Evolutionary conservation across 2,797 vertebrate species (phyloP), one percentile per base, ranked within the genome.

Genomic region (Aphelocoma californica): DNA sequence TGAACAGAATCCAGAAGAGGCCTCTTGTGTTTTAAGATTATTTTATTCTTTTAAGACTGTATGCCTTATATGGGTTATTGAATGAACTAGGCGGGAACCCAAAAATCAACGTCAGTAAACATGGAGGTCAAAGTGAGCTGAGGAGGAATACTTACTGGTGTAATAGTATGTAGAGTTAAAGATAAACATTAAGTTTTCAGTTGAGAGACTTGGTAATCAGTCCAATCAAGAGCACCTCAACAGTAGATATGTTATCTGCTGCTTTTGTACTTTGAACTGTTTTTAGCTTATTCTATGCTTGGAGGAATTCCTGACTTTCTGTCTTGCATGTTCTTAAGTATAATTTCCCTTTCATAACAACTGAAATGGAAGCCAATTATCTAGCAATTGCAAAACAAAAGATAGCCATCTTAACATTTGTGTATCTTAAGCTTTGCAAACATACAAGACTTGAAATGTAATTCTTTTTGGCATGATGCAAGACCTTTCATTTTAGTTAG

Each of bases 331-430:
- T 21, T 90, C 15, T 91, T 19, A 73, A 87, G 75, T 83, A 88
- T 84, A 93, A 79, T 32, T 77, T 80, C 82, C 50, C 58, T 90
- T 71, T 80, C 56, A 64, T 71, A 88, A 87, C 67, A 86, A 88
- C 56, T 86, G 83, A 88, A 95, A 94, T 83, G 81, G 80, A 91
- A 95, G 89, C 42, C 10, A 87, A 81, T 83, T 92, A 88, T 60
- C 20, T 85, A 88, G 65, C 42, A 82, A 74, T 91, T 95, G 61
- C 62, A 95, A 88, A 92, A 84, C 20, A 56, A 57, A 84, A 95
- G 72, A 86, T 77, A 86, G n/a, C 24, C 40, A 86, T 86, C 72
- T 86, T 61, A 69, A 61, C 24, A 53, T 86, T 40, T 45, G 13
- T 54, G n/a, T 61, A 53, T 95, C 94, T 94, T 86, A 60, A 89